These are phyloP conservation scores for Onychomys torridus DNA, from an alignment of 2,797 vertebrate species.

Conservation along the genomic window DNA sequence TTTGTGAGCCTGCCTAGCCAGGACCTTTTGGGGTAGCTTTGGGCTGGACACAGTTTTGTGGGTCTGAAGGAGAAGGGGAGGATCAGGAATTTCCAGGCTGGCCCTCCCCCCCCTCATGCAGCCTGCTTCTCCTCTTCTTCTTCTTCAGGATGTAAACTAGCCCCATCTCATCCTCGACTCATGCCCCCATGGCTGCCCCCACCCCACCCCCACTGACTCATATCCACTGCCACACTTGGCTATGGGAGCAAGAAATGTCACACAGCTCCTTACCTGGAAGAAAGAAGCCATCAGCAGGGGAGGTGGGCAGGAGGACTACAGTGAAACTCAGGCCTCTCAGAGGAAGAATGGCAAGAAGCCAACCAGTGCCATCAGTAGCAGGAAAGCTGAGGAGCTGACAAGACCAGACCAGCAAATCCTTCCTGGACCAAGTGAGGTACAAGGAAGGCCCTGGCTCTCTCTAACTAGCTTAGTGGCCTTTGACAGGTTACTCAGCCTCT, in stretches of 20 bases:
- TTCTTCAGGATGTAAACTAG: neutral
- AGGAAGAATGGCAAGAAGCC: neutral
- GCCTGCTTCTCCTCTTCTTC: neutral
- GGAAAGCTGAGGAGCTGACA: neutral
- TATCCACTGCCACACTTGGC: neutral
- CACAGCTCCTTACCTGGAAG: slow-evolving; percentile 23
- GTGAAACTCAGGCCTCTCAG: neutral
- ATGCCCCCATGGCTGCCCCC: neutral
- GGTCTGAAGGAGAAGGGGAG: neutral
- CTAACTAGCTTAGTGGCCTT: neutral
- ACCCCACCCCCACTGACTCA: slow-evolving; percentile 22
- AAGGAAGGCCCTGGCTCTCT: neutral
- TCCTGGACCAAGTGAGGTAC: neutral
- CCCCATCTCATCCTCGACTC: neutral
- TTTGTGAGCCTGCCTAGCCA: neutral
- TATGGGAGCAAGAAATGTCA: neutral
- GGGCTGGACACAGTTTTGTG: neutral
- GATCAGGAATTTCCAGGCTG: neutral
- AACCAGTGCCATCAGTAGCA: too few species aligned
- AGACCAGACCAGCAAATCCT: neutral
- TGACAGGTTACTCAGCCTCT: neutral
- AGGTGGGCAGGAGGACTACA: neutral
- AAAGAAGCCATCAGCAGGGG: neutral
- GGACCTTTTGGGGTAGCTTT: neutral
- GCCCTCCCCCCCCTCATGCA: too few species aligned